A percentile compares a stretch with the other conserved stretches of the same genome.
These are phyloP conservation scores for Semnopithecus entellus DNA, from an alignment of 2,113 vertebrate genomes.

Conservation along the genomic window DNA sequence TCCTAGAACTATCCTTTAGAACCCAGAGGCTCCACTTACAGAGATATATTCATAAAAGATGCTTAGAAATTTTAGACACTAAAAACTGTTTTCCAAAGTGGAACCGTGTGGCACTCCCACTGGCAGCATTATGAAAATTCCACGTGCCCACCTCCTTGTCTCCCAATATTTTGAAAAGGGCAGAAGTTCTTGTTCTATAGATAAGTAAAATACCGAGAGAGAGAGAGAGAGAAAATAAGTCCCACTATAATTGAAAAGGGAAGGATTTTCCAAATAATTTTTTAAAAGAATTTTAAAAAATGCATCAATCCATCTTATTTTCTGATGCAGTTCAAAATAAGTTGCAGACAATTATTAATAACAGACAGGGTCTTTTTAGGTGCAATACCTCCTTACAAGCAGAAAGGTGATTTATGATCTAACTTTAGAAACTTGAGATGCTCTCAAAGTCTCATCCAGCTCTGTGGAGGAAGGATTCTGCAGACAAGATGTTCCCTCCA, in stretches of 20 bases:
- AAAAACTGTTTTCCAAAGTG: background rate
- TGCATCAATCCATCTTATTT: background rate
- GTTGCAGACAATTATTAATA: background rate
- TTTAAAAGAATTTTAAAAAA: background rate
- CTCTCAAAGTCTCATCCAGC: background rate
- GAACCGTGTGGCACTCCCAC: background rate
- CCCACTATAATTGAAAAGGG: background rate
- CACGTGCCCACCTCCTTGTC: background rate
- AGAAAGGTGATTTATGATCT: constrained; percentile 45
- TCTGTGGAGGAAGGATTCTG: constrained; percentile 17
- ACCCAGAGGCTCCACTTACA: background rate
- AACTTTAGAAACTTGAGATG: constrained; percentile 41
- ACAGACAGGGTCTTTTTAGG: constrained; percentile 12
- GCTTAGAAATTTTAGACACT: background rate
- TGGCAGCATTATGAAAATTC: background rate
- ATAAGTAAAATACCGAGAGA: background rate
- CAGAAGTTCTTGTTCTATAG: background rate
- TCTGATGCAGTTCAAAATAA: constrained; percentile 22
- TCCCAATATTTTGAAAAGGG: background rate
- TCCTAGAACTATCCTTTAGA: background rate
- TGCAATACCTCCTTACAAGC: background rate
- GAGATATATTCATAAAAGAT: background rate
- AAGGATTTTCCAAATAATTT: background rate
- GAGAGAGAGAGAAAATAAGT: background rate
- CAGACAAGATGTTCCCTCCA: constrained; percentile 33